Conservation (phyloP, 2,888 invertebrate genomes). For the Dermolepida albohirtum region DNA sequence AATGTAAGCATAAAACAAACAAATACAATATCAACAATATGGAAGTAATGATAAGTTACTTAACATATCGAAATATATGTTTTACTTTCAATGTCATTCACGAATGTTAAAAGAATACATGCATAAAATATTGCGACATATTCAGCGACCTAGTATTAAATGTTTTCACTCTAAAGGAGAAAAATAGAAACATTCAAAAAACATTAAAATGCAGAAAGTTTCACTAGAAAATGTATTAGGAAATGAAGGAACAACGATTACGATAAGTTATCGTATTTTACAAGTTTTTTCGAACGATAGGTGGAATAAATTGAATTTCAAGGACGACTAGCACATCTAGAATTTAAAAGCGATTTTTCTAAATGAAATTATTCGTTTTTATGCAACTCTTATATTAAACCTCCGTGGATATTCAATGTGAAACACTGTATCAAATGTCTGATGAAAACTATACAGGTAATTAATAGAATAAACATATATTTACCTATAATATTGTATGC, state of each 20-base stretch:
- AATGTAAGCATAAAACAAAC: conserved; percentile 12
- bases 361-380: conserved; percentile 50
- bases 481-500: conserved; percentile 58
- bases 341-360: conserved; percentile 46
- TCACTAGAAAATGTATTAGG: conserved; percentile 20
- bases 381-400: conserved; percentile 51
- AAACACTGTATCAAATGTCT: conserved; percentile 6
- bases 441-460: conserved; percentile 20
- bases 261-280: conserved; percentile 35
- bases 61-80: conserved; percentile 51
- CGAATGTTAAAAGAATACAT: conserved; percentile 46
- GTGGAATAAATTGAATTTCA: conserved; percentile 44
- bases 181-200: conserved; percentile 9
- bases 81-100: conserved; percentile 59
- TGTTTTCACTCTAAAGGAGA: conserved; percentile 25
- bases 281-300: conserved; percentile 40
- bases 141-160: conserved; percentile 55
- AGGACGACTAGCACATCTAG: conserved; percentile 38
- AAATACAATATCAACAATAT: conserved; percentile 33
- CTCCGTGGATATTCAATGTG: conserved; percentile 23
- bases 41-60: conserved; percentile 28
- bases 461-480: conserved; percentile 54
- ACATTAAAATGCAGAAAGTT: background rate
- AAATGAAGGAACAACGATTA: conserved; percentile 32
- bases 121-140: conserved; percentile 54